Evolutionary conservation across 2,888 invertebrate species (phyloP), one percentile per base, ranked within the genome.

Genomic region (Deilephila porcellus): DNA sequence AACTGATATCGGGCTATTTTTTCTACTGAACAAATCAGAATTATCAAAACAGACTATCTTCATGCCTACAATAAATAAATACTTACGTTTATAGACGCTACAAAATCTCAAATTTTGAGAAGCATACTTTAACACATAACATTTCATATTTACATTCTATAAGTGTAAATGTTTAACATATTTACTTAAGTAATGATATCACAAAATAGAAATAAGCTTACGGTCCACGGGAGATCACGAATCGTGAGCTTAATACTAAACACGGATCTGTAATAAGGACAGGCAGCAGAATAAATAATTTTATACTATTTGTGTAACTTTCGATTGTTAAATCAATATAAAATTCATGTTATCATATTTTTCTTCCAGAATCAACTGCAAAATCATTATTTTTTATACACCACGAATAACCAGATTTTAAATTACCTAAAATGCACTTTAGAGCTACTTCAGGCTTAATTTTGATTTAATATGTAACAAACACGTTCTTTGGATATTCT

Each of bases 201-300:
- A 62, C 17, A 32, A 34, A 63, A 34, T n/a, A 63, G 34, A 63
- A 34, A 37, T 63, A 37, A 6, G 34, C 37, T 29, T n/a, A 64
- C 64, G 3, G 20, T 8, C 37, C 34, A 37, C 37, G 34, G 37
- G 34, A 63, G 34, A 63, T 34, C 6, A 34, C 63, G 32, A n/a
- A n/a, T 7, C 37, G 64, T 64, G 64, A 11, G n/a, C 64, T n/a
- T 37, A 37, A 37, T 64, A 37, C 37, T 64, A 64, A 64, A 37
- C 34, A 8, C 11, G 34, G n/a, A 37, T 11, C 8, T 64, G 34
- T 5, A 34, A 64, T 37, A 29, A 17, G 29, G 29, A 29, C 60
- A 29, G 17, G 25, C 60, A 1, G 29, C 60, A 29, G 17, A 29
- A 29, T 60, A 60, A 17, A 29, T 25, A 25, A 7, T 29, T 60